Evolutionary conservation across 2,888 invertebrate species (phyloP).

Genomic region (Galerucella calmariensis): DNA sequence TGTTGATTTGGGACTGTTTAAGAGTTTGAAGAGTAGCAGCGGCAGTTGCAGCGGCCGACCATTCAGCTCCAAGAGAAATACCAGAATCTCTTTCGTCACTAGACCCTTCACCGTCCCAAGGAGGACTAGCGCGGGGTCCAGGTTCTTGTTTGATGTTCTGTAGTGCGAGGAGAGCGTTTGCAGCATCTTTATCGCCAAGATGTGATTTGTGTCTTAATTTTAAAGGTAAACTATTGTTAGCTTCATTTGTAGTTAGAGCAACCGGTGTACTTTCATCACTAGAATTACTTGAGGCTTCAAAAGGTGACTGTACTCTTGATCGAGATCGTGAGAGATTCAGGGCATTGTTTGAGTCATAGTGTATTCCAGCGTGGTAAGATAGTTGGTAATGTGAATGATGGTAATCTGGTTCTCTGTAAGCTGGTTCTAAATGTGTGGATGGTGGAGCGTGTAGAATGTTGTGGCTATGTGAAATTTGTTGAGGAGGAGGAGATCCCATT

Average conservation of each 20-base stretch:
- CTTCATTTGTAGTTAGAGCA: slow-evolving; percentile 65
- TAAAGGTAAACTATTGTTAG: slow-evolving; percentile 85
- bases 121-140: slow-evolving; percentile 80
- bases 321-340: slow-evolving; percentile 74
- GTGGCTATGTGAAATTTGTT: slow-evolving; percentile 67
- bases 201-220: slow-evolving; percentile 93
- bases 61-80: slow-evolving; percentile 83
- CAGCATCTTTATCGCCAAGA: slow-evolving; percentile 89
- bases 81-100: slow-evolving; percentile 92
- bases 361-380: slow-evolving; percentile 67
- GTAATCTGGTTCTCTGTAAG: slow-evolving; percentile 66
- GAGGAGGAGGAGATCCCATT: slow-evolving; percentile 66
- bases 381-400: slow-evolving; percentile 61
- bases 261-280: slow-evolving; percentile 70
- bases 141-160: slow-evolving; percentile 91
- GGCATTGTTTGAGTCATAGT: slow-evolving; percentile 71
- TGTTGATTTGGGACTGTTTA: slow-evolving; percentile 61
- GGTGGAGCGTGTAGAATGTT: slow-evolving; percentile 58
- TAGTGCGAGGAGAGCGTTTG: slow-evolving; percentile 81
- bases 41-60: slow-evolving; percentile 64
- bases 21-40: slow-evolving; percentile 61
- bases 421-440: slow-evolving; percentile 65
- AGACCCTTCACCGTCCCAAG: slow-evolving; percentile 90
- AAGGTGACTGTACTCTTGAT: slow-evolving; percentile 76
- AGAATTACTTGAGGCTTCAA: slow-evolving; percentile 81